These are phyloP conservation scores for Mythimna lalbum DNA, from an alignment of 2,888 invertebrate species.

Conservation along the genomic window DNA sequence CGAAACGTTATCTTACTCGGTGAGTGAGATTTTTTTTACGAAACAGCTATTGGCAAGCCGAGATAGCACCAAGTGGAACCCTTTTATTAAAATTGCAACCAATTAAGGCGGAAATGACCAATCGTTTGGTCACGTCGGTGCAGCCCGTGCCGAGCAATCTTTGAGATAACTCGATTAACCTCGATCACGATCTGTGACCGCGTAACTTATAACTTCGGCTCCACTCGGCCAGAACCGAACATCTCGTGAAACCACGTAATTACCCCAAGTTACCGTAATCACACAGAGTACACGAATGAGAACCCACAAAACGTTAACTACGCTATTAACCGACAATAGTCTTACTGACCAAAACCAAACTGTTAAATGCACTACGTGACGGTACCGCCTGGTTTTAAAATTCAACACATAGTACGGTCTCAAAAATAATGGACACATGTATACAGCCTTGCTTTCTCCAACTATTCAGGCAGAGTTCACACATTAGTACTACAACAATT, in stretches of 20 bases:
- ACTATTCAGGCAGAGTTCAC: constrained; percentile 71
- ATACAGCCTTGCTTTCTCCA: constrained; percentile 72
- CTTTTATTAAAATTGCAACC: constrained; percentile 59
- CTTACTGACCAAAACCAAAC: constrained; percentile 34
- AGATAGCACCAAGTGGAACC: constrained; percentile 23
- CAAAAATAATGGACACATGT: constrained; percentile 58
- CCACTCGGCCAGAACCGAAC: constrained; percentile 34
- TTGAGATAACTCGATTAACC: constrained; percentile 78
- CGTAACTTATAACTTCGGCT: constrained; percentile 55
- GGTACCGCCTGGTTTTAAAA: constrained; percentile 44
- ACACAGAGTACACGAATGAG: constrained; percentile 21
- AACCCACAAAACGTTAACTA: constrained; percentile 31
- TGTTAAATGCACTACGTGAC: constrained; percentile 23
- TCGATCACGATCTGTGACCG: constrained; percentile 68
- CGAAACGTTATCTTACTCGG: constrained; percentile 15
- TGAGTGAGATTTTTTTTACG: constrained; percentile 9
- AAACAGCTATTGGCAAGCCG: constrained; percentile 12
- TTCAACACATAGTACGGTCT: constrained; percentile 34
- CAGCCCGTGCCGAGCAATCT: constrained; percentile 68
- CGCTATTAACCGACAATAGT: constrained; percentile 41
- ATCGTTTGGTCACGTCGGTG: constrained; percentile 71
- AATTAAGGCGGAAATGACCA: constrained; percentile 76
- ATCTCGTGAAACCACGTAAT: constrained; percentile 38
- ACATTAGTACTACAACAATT: constrained; percentile 71
- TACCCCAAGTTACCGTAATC: constrained; percentile 32